phyloP scores from a whole-genome alignment of 2,113 vertebrate genomes.

The Tympanuchus pallidicinctus region DNA sequence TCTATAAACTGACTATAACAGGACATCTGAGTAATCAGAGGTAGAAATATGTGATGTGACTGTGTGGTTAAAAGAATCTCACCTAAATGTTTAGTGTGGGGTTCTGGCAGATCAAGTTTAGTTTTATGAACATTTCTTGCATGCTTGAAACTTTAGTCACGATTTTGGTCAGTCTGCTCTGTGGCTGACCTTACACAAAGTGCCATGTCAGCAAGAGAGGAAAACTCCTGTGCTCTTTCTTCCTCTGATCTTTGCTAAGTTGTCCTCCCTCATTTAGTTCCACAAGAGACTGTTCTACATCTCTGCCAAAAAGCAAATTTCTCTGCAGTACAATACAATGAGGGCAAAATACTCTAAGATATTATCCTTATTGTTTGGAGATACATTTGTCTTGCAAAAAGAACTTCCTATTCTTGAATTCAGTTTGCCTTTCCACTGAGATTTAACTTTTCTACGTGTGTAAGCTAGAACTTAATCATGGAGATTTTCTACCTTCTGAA shows the following conservation, averaged over 20 bases:
- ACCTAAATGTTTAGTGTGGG: neutral
- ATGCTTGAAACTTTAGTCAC: neutral
- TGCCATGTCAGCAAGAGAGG: neutral
- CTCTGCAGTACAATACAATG: neutral
- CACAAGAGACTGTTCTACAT: neutral
- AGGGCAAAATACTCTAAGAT: neutral
- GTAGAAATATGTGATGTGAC: neutral
- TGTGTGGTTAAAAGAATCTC: neutral
- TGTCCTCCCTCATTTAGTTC: conserved; percentile 19
- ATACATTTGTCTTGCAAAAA: neutral
- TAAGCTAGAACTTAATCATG: neutral
- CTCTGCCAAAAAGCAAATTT: neutral
- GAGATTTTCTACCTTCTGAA: neutral
- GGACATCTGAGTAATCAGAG: neutral
- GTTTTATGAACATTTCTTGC: neutral
- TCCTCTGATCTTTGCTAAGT: neutral
- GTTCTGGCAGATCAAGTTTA: neutral
- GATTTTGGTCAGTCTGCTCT: conserved; percentile 3
- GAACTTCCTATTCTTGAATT: neutral
- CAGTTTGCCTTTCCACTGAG: neutral
- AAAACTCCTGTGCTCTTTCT: neutral
- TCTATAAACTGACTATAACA: neutral
- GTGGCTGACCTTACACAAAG: neutral
- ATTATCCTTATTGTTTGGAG: neutral
- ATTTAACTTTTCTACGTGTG: neutral